Conservation (phyloP, 2,113 vertebrate species). For the Cryptoleucopteryx plumbea region DNA sequence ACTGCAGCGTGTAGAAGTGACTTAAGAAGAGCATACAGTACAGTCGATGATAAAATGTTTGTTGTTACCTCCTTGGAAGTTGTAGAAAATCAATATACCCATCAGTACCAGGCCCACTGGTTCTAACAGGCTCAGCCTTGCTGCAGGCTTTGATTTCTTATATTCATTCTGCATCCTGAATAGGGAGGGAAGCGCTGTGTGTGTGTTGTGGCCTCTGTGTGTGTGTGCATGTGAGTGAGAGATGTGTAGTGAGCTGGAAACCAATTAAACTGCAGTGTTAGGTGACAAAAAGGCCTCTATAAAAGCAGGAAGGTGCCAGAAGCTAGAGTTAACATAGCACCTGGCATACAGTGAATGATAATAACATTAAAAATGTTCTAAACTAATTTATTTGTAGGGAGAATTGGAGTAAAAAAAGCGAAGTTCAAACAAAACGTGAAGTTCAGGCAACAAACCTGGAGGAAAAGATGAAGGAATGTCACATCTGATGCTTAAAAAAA, state of each 20-base stretch:
- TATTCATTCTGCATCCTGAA: not conserved
- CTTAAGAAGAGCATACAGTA: not conserved
- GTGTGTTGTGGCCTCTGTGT: not conserved
- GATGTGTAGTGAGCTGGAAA: constrained; percentile 14
- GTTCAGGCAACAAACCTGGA: not conserved
- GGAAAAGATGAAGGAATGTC: not conserved
- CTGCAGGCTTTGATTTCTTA: constrained; percentile 5
- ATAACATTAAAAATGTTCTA: not conserved
- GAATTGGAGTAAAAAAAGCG: not conserved
- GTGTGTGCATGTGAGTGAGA: not conserved
- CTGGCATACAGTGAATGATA: not conserved
- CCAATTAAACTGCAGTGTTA: constrained; percentile 20
- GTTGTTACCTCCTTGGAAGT: constrained; percentile 34
- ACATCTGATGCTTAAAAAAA: not conserved
- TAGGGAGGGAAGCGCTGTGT: not conserved
- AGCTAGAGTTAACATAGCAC: not conserved
- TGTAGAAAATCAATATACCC: constrained; percentile 39
- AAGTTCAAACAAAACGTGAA: not conserved
- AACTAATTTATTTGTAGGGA: not conserved
- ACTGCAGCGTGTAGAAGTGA: not conserved
- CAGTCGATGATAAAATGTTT: not conserved
- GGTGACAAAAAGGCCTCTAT: not conserved
- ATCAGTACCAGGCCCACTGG: not conserved
- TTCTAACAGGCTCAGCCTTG: constrained; percentile 9
- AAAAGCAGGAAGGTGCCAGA: not conserved